Conservation (phyloP, 2,888 invertebrate species). For the Ametastegia equiseti region DNA sequence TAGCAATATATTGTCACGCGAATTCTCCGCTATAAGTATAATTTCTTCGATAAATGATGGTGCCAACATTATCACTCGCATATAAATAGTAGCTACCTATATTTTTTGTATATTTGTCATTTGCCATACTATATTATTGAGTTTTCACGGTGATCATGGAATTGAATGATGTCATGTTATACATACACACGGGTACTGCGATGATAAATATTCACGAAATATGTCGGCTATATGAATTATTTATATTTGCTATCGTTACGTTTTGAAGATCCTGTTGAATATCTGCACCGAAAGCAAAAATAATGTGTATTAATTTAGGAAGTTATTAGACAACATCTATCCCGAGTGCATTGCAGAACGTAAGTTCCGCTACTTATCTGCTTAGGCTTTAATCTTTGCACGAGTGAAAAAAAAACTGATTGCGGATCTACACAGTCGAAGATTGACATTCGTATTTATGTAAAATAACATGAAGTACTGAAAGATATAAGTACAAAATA, state of each 20-base stretch:
- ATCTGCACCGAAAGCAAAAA: neutral
- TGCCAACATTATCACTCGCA: neutral
- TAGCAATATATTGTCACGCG: neutral
- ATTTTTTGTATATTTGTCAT: conserved; percentile 20
- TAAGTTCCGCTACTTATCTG: neutral
- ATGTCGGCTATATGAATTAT: neutral
- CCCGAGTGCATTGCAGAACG: neutral
- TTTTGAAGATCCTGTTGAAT: neutral
- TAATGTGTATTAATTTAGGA: neutral
- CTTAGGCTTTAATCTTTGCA: neutral
- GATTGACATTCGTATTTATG: neutral
- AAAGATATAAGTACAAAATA: neutral
- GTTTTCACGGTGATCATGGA: conserved; percentile 34
- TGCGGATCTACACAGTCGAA: neutral
- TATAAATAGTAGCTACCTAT: conserved; percentile 1
- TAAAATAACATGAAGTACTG: neutral
- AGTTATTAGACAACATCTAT: neutral
- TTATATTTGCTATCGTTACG: conserved; percentile 9
- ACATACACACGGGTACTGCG: neutral
- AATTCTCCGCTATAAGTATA: neutral
- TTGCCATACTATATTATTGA: neutral
- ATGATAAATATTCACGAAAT: conserved; percentile 15
- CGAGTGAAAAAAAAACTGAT: neutral
- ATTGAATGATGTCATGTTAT: neutral
- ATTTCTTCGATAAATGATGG: no score